phyloP scores from a whole-genome alignment of 2,113 vertebrate species.

The Albula glossodonta region DNA sequence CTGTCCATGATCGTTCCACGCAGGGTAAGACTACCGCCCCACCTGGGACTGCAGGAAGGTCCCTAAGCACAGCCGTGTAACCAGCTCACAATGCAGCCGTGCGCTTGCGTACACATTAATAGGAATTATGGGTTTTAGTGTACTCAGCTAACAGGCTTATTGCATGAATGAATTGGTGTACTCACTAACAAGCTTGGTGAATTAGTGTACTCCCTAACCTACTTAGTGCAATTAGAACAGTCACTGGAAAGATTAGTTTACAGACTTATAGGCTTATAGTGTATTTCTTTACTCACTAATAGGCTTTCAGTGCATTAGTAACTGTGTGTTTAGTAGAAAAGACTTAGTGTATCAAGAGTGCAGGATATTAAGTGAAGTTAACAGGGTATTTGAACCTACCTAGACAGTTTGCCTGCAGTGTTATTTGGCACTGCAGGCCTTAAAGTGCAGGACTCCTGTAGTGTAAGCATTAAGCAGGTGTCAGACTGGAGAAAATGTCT shows the following conservation, averaged over 20 bases:
- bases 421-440: background rate
- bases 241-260: no score
- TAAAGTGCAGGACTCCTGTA: background rate
- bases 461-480: background rate
- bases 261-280: no score
- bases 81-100: no score
- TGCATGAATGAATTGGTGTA: background rate
- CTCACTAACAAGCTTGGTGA: background rate
- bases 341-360: no score
- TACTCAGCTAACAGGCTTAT: background rate
- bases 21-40: constrained; percentile 63
- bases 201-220: background rate
- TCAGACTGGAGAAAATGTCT: background rate
- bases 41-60: no score
- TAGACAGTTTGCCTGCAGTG: background rate
- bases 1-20: constrained; percentile 92
- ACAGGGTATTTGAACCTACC: background rate
- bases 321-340: no score
- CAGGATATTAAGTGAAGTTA: background rate
- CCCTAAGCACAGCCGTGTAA: no score
- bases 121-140: background rate
- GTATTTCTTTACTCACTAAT: no score
- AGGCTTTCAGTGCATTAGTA: no score
- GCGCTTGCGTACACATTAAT: no score
- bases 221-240: no score